Conservation (phyloP, 1,140 invertebrate species). For the Sweltsa coloradensis region DNA sequence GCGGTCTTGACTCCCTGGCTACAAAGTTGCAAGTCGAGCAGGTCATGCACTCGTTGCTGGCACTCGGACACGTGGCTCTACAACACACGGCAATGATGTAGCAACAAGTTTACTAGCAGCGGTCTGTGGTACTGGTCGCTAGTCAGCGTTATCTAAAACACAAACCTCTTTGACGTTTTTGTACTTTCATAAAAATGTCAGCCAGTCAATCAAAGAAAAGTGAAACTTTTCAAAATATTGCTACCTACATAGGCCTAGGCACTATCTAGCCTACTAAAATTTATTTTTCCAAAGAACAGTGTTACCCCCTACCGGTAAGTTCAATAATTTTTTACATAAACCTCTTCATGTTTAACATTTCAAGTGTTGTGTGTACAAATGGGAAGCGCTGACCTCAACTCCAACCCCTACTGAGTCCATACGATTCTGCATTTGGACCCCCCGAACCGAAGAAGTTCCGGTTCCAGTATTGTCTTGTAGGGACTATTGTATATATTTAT, state of each 20-base stretch:
- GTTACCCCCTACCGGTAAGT: too few species aligned
- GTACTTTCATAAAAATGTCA: not conserved
- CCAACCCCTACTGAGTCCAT: too few species aligned
- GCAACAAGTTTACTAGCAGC: not conserved
- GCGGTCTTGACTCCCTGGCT: slow-evolving; percentile 90
- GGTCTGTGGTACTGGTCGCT: not conserved
- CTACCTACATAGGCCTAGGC: not conserved
- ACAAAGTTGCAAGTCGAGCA: slow-evolving; percentile 90
- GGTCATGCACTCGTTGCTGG: slow-evolving; percentile 88
- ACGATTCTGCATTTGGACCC: too few species aligned
- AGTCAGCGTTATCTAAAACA: not conserved
- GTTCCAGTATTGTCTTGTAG: too few species aligned
- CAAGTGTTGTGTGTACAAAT: too few species aligned
- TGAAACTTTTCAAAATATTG: too few species aligned
- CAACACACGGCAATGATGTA: slow-evolving; percentile 8
- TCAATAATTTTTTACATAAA: too few species aligned
- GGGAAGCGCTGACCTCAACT: too few species aligned
- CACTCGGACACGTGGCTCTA: slow-evolving; percentile 88
- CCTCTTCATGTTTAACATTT: too few species aligned
- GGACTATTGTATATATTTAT: too few species aligned
- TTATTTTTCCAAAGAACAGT: not conserved
- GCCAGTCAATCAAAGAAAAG: too few species aligned
- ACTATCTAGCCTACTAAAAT: not conserved
- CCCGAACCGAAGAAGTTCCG: too few species aligned
- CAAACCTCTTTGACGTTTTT: not conserved